These are phyloP conservation scores for Neodontobutis hainanensis DNA, from an alignment of 2,113 vertebrate genomes.

Conservation along the genomic window DNA sequence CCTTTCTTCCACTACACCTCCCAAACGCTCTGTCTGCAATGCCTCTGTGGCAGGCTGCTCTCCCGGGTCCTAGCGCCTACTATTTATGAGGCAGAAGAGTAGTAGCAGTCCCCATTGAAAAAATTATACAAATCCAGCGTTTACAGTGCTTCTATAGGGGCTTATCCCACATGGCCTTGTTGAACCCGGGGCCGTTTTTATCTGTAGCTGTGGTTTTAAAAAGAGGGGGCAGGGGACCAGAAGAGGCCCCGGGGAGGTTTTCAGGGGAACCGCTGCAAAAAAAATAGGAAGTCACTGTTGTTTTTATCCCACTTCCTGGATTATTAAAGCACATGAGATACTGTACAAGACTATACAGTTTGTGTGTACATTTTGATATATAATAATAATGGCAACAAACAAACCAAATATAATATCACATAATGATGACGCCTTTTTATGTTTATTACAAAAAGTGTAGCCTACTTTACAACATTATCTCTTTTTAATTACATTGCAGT, in stretches of 20 bases:
- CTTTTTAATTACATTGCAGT: background rate
- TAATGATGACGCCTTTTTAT: too few species aligned
- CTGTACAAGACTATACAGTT: background rate
- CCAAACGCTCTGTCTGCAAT: conserved; percentile 78
- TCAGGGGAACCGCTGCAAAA: conserved; percentile 2
- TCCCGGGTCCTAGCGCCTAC: conserved; percentile 78
- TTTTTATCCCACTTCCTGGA: conserved; percentile 12
- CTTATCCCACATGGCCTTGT: conserved; percentile 36
- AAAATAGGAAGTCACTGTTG: conserved; percentile 3
- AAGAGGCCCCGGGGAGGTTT: conserved; percentile 8
- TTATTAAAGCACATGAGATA: conserved; percentile 1
- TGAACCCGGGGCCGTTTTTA: conserved; percentile 54
- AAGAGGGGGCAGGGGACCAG: conserved; percentile 20
- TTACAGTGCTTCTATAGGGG: conserved; percentile 14
- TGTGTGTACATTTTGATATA: background rate
- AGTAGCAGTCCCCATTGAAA: conserved; percentile 16
- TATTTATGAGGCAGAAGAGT: background rate
- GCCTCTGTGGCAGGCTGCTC: conserved; percentile 66
- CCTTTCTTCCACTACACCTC: conserved; percentile 84
- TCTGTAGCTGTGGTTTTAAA: conserved; percentile 38
- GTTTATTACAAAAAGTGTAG: background rate
- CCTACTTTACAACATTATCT: background rate
- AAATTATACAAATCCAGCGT: conserved; percentile 37
- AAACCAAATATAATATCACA: background rate
- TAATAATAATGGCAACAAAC: background rate